Evolutionary conservation across 2,797 vertebrate species (phyloP).

Genomic region (Phaenicophaeus curvirostris): DNA sequence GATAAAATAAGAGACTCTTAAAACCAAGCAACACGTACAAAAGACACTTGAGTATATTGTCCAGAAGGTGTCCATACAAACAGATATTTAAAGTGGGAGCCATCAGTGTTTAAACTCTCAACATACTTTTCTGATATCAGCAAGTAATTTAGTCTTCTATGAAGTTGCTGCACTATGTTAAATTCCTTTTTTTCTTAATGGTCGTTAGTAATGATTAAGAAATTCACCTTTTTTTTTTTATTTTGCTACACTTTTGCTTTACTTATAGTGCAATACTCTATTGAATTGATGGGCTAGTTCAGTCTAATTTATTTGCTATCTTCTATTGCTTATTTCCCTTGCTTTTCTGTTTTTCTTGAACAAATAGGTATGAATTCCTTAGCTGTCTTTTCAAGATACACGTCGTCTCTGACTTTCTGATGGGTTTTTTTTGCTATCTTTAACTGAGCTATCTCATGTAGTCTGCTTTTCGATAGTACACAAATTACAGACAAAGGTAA

Average conservation of each 20-base stretch:
- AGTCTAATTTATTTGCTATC: not conserved
- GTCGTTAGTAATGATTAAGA: not conserved
- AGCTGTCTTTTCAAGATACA: not conserved
- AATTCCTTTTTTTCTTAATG: not conserved
- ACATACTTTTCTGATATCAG: not conserved
- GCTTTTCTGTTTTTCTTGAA: not conserved
- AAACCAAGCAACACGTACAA: not conserved
- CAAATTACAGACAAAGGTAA: conserved; percentile 48
- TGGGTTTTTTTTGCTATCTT: conserved; percentile 28
- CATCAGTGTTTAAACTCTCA: not conserved
- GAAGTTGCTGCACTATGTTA: not conserved
- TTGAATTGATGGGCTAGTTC: not conserved
- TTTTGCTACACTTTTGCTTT: not conserved
- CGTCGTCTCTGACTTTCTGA: conserved; percentile 9
- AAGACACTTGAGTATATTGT: not conserved
- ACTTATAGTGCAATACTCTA: not conserved
- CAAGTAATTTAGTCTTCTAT: not conserved
- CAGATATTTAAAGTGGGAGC: accelerated
- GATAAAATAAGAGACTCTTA: not conserved
- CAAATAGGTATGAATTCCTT: conserved; percentile 21
- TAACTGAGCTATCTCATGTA: conserved; percentile 25
- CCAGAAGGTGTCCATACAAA: not conserved
- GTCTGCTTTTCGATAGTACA: conserved; percentile 26
- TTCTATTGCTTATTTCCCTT: not conserved
- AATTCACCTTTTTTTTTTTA: not conserved